A percentile compares a stretch with the other conserved stretches of the same genome.
phyloP scores from a whole-genome alignment of 2,113 vertebrate genomes.

The Prionailurus viverrinus region DNA sequence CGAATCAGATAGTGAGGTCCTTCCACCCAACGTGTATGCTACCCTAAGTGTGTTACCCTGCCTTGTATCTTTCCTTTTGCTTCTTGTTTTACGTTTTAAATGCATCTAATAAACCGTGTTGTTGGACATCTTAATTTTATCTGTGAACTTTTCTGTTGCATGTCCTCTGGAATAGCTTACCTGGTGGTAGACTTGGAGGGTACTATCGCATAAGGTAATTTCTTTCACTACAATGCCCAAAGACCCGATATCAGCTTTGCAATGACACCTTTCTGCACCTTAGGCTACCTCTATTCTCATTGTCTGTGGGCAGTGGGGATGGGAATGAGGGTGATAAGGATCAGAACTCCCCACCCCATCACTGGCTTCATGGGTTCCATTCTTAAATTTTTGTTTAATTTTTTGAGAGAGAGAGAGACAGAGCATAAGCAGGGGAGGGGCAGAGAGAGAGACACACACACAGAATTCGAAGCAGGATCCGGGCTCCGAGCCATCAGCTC shows the following conservation, averaged over 20 bases:
- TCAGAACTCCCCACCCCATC: not conserved
- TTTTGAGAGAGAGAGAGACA: not conserved
- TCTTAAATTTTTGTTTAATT: not conserved
- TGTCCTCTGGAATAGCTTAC: not conserved
- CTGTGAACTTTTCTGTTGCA: not conserved
- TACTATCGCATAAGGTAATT: not conserved
- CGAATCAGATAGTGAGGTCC: not conserved
- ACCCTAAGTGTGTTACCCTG: not conserved
- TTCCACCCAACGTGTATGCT: rapidly evolving
- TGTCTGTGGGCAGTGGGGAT: not conserved
- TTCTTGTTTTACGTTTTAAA: not conserved
- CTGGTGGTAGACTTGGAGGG: not conserved
- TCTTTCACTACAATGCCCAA: not conserved
- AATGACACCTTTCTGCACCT: not conserved
- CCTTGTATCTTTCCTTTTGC: not conserved
- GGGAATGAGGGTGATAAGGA: not conserved
- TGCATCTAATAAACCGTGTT: not conserved
- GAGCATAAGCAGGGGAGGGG: not conserved
- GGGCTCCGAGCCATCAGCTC: not conserved
- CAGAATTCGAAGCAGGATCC: not conserved
- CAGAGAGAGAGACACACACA: not conserved
- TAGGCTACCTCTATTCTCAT: not conserved
- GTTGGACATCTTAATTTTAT: not conserved
- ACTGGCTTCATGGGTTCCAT: not conserved
- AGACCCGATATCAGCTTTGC: not conserved